A percentile compares a stretch with the other conserved stretches of the same genome.
phyloP scores from a whole-genome alignment of 2,797 vertebrate species.

The Enteromius afrohamiltoni region DNA sequence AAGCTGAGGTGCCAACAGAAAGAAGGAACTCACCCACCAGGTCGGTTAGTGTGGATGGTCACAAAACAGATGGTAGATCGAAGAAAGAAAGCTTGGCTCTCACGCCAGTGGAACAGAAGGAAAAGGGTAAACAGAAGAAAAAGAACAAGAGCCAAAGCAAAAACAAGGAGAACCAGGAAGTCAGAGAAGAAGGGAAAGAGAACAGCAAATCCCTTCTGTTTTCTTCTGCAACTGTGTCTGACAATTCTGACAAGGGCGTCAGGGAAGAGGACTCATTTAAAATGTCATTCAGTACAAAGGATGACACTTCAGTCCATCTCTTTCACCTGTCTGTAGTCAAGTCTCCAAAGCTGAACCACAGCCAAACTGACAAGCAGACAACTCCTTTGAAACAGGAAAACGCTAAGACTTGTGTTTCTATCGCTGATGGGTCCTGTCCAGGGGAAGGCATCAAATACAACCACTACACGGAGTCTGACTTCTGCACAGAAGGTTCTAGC shows the following conservation, averaged over 20 bases:
- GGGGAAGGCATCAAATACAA: conserved; percentile 87
- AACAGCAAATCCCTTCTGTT: conserved; percentile 88
- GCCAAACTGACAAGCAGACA: conserved; percentile 90
- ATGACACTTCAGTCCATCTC: conserved; percentile 93
- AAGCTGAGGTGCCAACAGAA: conserved; percentile 85
- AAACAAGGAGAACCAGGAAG: conserved; percentile 98
- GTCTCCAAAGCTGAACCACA: conserved; percentile 92
- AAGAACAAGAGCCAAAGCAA: conserved; percentile 97
- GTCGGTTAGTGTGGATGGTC: conserved; percentile 80
- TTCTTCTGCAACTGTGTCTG: conserved; percentile 79
- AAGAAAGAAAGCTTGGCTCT: conserved; percentile 84
- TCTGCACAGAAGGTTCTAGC: conserved; percentile 90
- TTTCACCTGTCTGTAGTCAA: conserved; percentile 94
- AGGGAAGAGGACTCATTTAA: conserved; percentile 94
- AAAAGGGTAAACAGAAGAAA: conserved; percentile 95
- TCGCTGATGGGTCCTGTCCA: conserved; percentile 84
- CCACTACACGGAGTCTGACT: conserved; percentile 88
- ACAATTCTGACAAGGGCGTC: conserved; percentile 84
- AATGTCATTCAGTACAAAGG: conserved; percentile 95
- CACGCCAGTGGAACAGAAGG: conserved; percentile 83
- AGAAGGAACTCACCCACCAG: conserved; percentile 85
- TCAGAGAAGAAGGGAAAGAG: conserved; percentile 89
- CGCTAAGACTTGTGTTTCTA: conserved; percentile 87
- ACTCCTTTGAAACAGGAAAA: conserved; percentile 94
- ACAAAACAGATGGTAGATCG: conserved; percentile 81